Evolutionary conservation across 2,888 invertebrate genomes (phyloP), one percentile per base, ranked within the genome.

Genomic region (Archips xylosteana): DNA sequence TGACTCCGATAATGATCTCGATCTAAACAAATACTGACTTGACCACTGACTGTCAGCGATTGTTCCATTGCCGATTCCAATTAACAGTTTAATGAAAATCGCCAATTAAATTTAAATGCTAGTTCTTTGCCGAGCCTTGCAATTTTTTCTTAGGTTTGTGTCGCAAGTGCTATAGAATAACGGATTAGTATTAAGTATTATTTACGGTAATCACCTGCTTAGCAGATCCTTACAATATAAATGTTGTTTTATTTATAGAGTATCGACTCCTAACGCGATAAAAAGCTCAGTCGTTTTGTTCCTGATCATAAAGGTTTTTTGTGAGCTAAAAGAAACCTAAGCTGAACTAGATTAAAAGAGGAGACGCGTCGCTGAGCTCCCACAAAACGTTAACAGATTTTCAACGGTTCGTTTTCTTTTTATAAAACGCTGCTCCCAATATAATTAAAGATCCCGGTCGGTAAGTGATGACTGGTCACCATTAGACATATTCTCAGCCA

Each of bases 21-120:
- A 86, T 92, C 85, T 91, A 92, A 92, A 91, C 92, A 94, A 94
- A 92, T 88, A 92, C 84, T 85, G 79, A 84, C 86, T 86, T 83
- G 84, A 84, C 79, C 83, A 83, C 81, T 84, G 83, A 84, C 82
- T 82, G 82, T 76, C 80, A 79, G 76, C 77, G 80, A 85, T 83
- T 83, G 79, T 81, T 78, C 75, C 77, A 80, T 75, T 80, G 76
- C 34, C 32, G 70, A 74, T 62, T 73, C 36, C 54, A n/a, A 62
- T 72, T 67, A 54, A 61, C n/a, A 60, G 34, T 62, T 67, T 34
- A 39, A 71, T 59, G 64, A 23, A 47, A 47, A 71, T 64, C 49
- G 42, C 71, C 51, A 66, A 65, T 60, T 49, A 66, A 61, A 60
- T 65, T 54, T 10, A n/a, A 57, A 23, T 36, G 63, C 36, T 5